Conservation (phyloP, 2,797 vertebrate genomes). For the Sorex maritimensis region DNA sequence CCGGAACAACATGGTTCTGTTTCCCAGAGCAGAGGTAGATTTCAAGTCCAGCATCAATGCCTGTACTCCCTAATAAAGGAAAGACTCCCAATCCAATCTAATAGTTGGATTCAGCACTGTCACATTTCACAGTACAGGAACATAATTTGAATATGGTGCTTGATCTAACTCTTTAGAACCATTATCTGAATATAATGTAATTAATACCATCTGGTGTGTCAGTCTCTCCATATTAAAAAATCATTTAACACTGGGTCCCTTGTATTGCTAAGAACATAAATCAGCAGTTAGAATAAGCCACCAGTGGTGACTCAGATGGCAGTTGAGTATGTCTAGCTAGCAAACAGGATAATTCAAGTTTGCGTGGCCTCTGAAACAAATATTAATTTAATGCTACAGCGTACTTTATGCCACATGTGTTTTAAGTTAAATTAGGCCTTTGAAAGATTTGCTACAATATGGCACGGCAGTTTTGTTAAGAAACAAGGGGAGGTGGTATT, state of each 20-base stretch:
- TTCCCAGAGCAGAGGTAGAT: neutral
- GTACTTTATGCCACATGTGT: neutral
- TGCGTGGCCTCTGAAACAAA: slow-evolving; percentile 12
- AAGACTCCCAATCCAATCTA: neutral
- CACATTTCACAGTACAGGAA: slow-evolving; percentile 49
- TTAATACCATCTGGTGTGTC: neutral
- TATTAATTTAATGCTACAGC: neutral
- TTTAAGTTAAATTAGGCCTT: slow-evolving; percentile 35
- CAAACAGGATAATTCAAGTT: neutral
- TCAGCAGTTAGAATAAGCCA: neutral
- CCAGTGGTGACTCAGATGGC: neutral
- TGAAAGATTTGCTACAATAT: slow-evolving; percentile 13
- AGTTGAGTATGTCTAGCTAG: neutral
- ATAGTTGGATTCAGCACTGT: neutral
- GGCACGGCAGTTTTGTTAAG: neutral
- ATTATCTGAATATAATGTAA: neutral
- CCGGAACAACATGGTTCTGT: neutral
- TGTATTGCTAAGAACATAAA: neutral
- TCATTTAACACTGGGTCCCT: slow-evolving; percentile 11
- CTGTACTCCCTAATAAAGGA: neutral
- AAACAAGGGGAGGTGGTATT: neutral
- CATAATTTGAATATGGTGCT: neutral
- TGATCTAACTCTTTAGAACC: slow-evolving; percentile 24
- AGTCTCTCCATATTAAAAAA: slow-evolving; percentile 7
- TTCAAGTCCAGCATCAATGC: neutral